Percentiles rank a stretch among this genome's conserved stretches.
phyloP scores from a whole-genome alignment of 1,140 invertebrate species.

The Ostrea edulis region DNA sequence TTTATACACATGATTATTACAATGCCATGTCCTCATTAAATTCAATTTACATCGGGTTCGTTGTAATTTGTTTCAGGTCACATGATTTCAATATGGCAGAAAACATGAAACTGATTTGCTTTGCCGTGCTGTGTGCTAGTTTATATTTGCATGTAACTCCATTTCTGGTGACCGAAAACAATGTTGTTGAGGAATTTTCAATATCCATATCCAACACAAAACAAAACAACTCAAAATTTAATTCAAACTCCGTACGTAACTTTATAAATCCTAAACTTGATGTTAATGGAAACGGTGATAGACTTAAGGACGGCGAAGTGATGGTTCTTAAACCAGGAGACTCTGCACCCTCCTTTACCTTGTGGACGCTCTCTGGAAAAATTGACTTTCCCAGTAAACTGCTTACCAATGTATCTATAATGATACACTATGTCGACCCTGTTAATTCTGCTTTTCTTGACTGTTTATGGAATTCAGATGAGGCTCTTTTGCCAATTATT shows the following conservation, averaged over 20 bases:
- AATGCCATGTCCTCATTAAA: neutral
- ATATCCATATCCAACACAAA: neutral
- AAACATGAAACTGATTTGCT: neutral
- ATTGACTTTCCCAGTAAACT: conserved; percentile 55
- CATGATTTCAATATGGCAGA: conserved; percentile 26
- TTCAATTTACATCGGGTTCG: neutral
- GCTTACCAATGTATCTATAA: conserved; percentile 50
- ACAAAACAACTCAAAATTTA: neutral
- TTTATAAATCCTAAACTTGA: neutral
- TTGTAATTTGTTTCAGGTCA: neutral
- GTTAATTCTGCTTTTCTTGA: conserved; percentile 63
- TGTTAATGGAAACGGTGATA: neutral
- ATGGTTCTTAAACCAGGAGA: conserved; percentile 55
- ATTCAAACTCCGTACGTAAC: neutral
- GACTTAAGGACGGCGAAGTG: conserved; percentile 56
- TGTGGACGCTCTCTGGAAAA: conserved; percentile 58
- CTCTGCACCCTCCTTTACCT: conserved; percentile 52
- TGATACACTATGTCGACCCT: conserved; percentile 64
- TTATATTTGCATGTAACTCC: neutral
- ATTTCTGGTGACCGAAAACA: neutral
- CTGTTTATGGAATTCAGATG: conserved; percentile 63
- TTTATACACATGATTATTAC: too few species aligned
- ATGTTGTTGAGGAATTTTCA: neutral
- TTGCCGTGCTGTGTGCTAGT: neutral
- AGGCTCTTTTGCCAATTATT: conserved; percentile 54